Conservation (phyloP, 2,113 vertebrate genomes). For the Verasper variegatus region DNA sequence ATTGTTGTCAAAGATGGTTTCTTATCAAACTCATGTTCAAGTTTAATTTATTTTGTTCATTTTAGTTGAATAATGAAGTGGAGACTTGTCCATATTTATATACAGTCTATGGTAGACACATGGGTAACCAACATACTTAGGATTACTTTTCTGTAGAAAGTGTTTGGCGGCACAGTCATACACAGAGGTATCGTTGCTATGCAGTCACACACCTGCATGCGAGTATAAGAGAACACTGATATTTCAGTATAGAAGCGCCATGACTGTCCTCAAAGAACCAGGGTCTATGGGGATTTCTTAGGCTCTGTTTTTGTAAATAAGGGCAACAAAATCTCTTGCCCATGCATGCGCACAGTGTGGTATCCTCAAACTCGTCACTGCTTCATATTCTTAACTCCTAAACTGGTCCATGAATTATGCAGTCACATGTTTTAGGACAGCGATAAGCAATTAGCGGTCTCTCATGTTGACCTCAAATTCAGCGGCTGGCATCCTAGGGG, state of each 20-base stretch:
- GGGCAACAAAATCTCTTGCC: slow-evolving; percentile 9
- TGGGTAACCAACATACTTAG: neutral
- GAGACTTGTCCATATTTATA: too few relatives aligned
- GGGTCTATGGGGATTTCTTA: neutral
- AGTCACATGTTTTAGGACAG: slow-evolving; percentile 31
- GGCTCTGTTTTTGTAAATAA: neutral
- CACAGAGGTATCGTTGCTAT: too few relatives aligned
- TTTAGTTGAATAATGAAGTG: too few relatives aligned
- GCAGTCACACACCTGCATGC: slow-evolving; percentile 22
- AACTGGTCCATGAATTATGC: slow-evolving; percentile 27
- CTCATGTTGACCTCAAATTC: slow-evolving; percentile 40
- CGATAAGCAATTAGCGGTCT: slow-evolving; percentile 27
- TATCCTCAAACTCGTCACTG: slow-evolving; percentile 26
- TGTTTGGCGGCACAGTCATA: slow-evolving; percentile 3
- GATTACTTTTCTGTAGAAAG: neutral
- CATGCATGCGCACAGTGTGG: slow-evolving; percentile 57
- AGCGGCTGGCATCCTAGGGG: slow-evolving; percentile 30
- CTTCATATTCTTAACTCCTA: slow-evolving; percentile 36
- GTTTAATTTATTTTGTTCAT: too few relatives aligned
- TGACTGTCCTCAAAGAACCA: neutral
- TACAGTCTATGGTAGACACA: too few relatives aligned
- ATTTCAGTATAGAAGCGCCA: slow-evolving; percentile 9
- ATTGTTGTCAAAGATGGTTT: too few relatives aligned
- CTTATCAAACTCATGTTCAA: too few relatives aligned
- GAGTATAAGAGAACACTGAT: neutral